Evolutionary conservation across 2,888 invertebrate genomes (phyloP).

Genomic region (Ryuthela nishihirai): DNA sequence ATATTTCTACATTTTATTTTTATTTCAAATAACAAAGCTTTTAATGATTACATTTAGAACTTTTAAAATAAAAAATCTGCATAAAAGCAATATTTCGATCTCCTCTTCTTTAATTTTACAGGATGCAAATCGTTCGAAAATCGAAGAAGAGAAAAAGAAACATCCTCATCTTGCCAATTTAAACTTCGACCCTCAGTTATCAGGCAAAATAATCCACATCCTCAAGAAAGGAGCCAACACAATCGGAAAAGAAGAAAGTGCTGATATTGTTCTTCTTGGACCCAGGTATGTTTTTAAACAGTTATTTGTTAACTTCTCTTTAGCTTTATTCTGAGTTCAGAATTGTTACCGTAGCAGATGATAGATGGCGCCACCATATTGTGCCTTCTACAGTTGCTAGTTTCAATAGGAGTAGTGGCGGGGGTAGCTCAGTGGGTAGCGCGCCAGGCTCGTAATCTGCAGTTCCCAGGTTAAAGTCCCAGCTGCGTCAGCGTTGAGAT

Average conservation of each 20-base stretch:
- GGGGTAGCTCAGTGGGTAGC: too few species aligned
- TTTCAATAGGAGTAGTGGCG: too few species aligned
- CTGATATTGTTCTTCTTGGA: slow-evolving; percentile 54
- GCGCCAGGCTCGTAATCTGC: too few species aligned
- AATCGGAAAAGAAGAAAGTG: slow-evolving; percentile 51
- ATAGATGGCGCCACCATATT: too few species aligned
- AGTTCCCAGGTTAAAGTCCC: too few species aligned
- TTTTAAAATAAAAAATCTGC: not conserved
- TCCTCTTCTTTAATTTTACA: not conserved
- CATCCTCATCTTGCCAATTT: slow-evolving; percentile 57
- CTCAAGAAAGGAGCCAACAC: slow-evolving; percentile 46
- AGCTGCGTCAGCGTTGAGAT: too few species aligned
- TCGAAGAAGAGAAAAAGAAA: slow-evolving; percentile 33
- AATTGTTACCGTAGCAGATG: too few species aligned
- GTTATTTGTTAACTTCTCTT: too few species aligned
- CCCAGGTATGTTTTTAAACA: slow-evolving; percentile 51
- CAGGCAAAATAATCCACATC: slow-evolving; percentile 56
- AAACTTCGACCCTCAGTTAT: slow-evolving; percentile 57
- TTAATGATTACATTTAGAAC: not conserved
- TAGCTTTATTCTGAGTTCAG: too few species aligned
- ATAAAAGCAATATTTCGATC: too few species aligned
- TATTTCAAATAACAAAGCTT: not conserved
- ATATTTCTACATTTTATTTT: too few species aligned
- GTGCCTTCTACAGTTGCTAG: too few species aligned
- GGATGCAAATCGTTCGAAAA: slow-evolving; percentile 30